Base-by-base conservation (phyloP, 2,113 vertebrate species). In the Chionomys nivalis region DNA sequence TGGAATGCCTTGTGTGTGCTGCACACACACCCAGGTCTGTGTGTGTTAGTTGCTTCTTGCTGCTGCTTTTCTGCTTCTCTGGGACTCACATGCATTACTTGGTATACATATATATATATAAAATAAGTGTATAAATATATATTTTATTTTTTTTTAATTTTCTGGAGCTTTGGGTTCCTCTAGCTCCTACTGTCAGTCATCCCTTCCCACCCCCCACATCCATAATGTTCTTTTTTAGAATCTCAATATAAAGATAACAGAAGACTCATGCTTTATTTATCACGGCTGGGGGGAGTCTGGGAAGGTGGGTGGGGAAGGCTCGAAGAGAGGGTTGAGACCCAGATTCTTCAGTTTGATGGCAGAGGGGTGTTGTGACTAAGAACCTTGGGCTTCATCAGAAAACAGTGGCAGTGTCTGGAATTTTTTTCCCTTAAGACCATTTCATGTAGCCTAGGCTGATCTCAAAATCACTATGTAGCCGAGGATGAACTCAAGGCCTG, bases 121-220 rank as follows among this genome's bases (percentile, higher is more conserved):
- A 95, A 96, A 93, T 86, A 96, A 83, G 89, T 94, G 87, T 96
- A 95, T 90, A 96, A 94, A 96, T 90, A n/a, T 90, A n/a, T 92
- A 89, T 98, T 91, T 96, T 97, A 89, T 96, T 82, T 88, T 95
- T 93, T 96, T 97, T 96, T 96, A 33, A 96, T 90, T 75, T 81
- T 68, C 70, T 65, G 66, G 90, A 93, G 79, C 96, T 96, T 96
- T 89, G 42, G 31, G 63, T 96, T 85, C 49, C 89, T 36, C 19
- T 93, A 39, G 85, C 81, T 92, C 87, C 88, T 77, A 39, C 79
- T 87, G 52, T 87, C 95, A 58, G 8, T 87, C 76, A 75, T 8
- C 82, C 76, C 26, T 49, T 65, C 72, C 87, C 26, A 55, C 42
- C 39, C 63, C 44, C 79, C 89, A 90, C 66, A 96, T 73, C 85